Percentiles rank a stretch among this genome's conserved stretches.
These are phyloP conservation scores for Scaptomyza flava DNA, from an alignment of 2,888 invertebrate species.

Conservation along the genomic window DNA sequence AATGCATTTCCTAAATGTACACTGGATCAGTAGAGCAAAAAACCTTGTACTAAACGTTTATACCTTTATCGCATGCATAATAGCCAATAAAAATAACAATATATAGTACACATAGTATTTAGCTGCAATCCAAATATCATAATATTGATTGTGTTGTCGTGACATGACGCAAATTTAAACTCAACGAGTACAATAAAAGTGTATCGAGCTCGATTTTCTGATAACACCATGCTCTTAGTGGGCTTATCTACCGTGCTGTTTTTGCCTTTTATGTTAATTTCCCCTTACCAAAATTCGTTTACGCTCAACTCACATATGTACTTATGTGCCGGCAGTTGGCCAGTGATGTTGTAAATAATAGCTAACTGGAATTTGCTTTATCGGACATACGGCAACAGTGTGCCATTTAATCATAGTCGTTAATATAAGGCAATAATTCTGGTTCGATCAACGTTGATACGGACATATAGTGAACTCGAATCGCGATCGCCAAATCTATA, in stretches of 20 bases:
- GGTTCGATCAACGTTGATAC: conserved; percentile 35
- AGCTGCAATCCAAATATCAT: conserved; percentile 17
- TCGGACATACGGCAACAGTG: conserved; percentile 64
- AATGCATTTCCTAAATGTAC: conserved; percentile 31
- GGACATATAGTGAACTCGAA: conserved; percentile 11
- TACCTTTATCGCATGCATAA: neutral
- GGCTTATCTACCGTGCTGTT: conserved; percentile 62
- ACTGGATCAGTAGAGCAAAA: conserved; percentile 32
- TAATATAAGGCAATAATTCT: conserved; percentile 67
- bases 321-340: neutral
- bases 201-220: conserved; percentile 32
- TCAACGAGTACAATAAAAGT: conserved; percentile 30
- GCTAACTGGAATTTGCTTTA: conserved; percentile 52
- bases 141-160: conserved; percentile 34
- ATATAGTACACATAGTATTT: neutral
- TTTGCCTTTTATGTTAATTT: conserved; percentile 57
- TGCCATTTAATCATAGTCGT: conserved; percentile 57
- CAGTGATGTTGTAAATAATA: conserved; percentile 61
- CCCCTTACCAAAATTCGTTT: neutral
- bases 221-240: conserved; percentile 27
- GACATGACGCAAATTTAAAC: conserved; percentile 32
- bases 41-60: conserved; percentile 5
- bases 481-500: conserved; percentile 70
- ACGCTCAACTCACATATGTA: neutral
- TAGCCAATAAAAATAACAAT: conserved; percentile 10